Conservation (phyloP, 37 sponge, comb jelly and placozoan genomes). For the Aphrocallistes beatrix region DNA sequence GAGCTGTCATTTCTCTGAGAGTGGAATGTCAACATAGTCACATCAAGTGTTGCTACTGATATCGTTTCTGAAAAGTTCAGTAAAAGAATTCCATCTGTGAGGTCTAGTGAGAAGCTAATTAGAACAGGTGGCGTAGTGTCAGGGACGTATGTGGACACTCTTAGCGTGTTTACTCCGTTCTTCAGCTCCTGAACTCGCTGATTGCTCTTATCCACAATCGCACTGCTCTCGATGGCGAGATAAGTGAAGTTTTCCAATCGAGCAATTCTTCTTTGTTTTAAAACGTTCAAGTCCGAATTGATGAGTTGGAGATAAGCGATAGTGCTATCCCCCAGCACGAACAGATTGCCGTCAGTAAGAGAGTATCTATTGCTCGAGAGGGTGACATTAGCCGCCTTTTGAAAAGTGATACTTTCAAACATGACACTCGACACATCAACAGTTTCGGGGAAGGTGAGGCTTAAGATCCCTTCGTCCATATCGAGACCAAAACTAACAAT, state of each 20-base stretch:
- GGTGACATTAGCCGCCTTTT: conserved; percentile 49
- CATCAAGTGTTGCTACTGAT: conserved; percentile 34
- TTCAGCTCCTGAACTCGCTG: conserved; percentile 33
- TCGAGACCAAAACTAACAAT: conserved; percentile 66
- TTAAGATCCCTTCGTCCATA: conserved; percentile 58
- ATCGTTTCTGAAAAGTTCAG: conserved; percentile 79
- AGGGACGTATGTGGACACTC: conserved; percentile 35
- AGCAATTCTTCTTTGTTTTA: conserved; percentile 65
- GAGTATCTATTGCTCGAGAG: conserved; percentile 33
- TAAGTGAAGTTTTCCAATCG: conserved; percentile 45
- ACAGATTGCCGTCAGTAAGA: conserved; percentile 47
- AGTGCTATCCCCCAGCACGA: conserved; percentile 43
- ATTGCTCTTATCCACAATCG: conserved; percentile 63
- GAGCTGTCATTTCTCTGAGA: not conserved
- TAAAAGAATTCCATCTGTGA: conserved; percentile 26
- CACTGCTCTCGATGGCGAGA: conserved; percentile 39
- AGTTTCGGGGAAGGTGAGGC: conserved; percentile 62
- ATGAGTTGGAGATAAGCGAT: conserved; percentile 43
- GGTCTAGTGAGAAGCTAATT: conserved; percentile 39
- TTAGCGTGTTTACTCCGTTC: conserved; percentile 33
- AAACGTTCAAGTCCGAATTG: conserved; percentile 57
- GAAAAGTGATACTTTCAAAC: conserved; percentile 61
- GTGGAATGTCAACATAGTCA: conserved; percentile 54
- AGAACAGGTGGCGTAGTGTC: conserved; percentile 62
- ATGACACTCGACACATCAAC: conserved; percentile 57